Base-by-base conservation (phyloP, 1,140 invertebrate species). In the Amyelois transitella region DNA sequence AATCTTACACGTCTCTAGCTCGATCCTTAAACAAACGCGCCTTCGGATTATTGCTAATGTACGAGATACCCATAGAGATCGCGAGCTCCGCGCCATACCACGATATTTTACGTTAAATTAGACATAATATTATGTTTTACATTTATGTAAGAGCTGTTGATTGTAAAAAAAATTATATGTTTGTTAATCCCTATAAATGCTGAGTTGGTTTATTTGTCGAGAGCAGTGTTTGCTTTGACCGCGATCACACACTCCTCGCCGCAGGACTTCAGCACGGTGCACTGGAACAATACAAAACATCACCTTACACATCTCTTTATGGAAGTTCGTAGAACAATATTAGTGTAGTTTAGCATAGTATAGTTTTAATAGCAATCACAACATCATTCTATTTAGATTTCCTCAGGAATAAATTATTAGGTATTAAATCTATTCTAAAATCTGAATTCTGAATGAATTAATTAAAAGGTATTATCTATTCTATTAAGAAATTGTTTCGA, bases 191-290 rank as follows among this genome's bases (percentile, higher is more conserved):
- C 82, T 86, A 82, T 85, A 81, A 82, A 83, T 86, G 81, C 79
- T 81, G 73, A 70, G 72, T 79, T 76, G 70, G 77, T 81, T 95
- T 96, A 96, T 94, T 96, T 97, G 90, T 97, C 95, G 74, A 96
- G 91, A 90, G 94, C 94, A 87, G 95, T 96, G 90, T 97, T 97
- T 90, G 94, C 95, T 92, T 97, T 97, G 79, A 96, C 94, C 86
- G 96, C 96, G 91, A 97, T 96, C 67, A 97, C 96, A 89, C 95
- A 95, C 90, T 97, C 96, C 90, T 97, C 96, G 64, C 95, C 95
- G 87, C 95, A 97, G 68, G 96, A 94, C 86, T 96, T 96, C 77
- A 97, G 91, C 61, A 97, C 96, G 66, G 96, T 97, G 92, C 96
- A 97, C 92, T 94, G 89, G 60, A 92, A 90, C 62, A 63, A 84